phyloP scores from a whole-genome alignment of 1,140 invertebrate genomes.

The Brachionus angularis region DNA sequence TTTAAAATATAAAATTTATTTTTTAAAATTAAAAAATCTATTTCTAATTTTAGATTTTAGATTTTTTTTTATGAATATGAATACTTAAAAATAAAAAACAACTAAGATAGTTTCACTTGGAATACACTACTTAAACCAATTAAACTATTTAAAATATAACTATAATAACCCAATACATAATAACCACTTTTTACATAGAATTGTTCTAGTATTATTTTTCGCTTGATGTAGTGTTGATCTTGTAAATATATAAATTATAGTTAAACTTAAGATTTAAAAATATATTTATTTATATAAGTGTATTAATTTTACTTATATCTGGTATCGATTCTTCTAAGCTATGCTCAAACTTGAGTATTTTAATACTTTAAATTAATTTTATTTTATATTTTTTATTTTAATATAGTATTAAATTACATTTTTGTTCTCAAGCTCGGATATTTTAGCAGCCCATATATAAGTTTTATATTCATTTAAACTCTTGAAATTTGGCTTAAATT shows the following conservation, averaged over 20 bases:
- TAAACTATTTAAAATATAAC: conserved; percentile 21
- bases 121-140: conserved; percentile 5
- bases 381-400: not conserved
- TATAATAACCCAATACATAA: conserved; percentile 37
- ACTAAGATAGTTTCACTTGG: conserved; percentile 4
- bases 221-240: not conserved
- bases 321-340: too few species aligned
- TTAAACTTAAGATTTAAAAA: not conserved
- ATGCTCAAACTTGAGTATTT: too few species aligned
- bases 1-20: too few species aligned
- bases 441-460: conserved; percentile 20
- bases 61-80: not conserved
- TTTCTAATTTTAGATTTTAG: too few species aligned
- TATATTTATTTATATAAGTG: not conserved
- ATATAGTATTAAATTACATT: not conserved
- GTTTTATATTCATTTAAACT: conserved; percentile 19
- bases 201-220: conserved; percentile 9
- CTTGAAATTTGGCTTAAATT: conserved; percentile 1
- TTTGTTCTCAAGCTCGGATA: not conserved
- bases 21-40: too few species aligned
- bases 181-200: not conserved
- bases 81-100: not conserved
- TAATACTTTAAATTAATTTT: not conserved
- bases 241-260: not conserved
- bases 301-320: not conserved